Evolutionary conservation across 2,888 invertebrate genomes (phyloP), one percentile per base, ranked within the genome.

Genomic region (Latrodectus hesperus): DNA sequence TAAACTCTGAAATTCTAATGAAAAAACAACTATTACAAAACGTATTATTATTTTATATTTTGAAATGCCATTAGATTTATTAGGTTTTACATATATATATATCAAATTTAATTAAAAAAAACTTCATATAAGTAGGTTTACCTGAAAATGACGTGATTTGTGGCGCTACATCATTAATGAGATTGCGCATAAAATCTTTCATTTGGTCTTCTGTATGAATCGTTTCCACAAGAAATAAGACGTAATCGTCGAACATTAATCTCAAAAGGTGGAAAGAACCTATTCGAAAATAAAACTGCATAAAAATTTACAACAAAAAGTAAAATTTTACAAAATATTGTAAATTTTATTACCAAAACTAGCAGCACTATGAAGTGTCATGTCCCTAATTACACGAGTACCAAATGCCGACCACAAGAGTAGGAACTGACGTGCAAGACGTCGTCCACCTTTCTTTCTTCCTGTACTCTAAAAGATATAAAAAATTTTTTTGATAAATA

Each of bases 241-340:
- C 92, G 88, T 93, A 93, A 89, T 93, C 93, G 89, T 93, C 93
- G 89, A 93, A 93, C 92, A 93, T 92, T 53, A 93, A 91, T 86
- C 93, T 93, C 64, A 93, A 91, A 72, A 93, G 91, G 86, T 93
- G 93, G 89, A 93, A 93, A 8, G 93, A 93, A 49, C 93, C 93
- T 93, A 87, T n/a, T n/a, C 51, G 38, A 81, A 22, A 51, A n/a
- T 55, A 60, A 64, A 55, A 55, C 38, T 22, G 17, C 12, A 26
- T 9, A 26, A 53, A 72, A 73, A 26, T 16, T 17, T 4, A 22
- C 14, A 9, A 67, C 3, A 67, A 4, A 4, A 17, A 4, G 38
- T 49, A 49, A 3, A 22, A 53, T 6, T 9, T 22, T 17, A 67
- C 67, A 10, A 22, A 22, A 22, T 14, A 14, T 22, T 38, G 26